Percentiles rank a stretch among this genome's conserved stretches.
These are phyloP conservation scores for Torymus aiolomorphi DNA, from an alignment of 2,888 invertebrate species.

Conservation along the genomic window DNA sequence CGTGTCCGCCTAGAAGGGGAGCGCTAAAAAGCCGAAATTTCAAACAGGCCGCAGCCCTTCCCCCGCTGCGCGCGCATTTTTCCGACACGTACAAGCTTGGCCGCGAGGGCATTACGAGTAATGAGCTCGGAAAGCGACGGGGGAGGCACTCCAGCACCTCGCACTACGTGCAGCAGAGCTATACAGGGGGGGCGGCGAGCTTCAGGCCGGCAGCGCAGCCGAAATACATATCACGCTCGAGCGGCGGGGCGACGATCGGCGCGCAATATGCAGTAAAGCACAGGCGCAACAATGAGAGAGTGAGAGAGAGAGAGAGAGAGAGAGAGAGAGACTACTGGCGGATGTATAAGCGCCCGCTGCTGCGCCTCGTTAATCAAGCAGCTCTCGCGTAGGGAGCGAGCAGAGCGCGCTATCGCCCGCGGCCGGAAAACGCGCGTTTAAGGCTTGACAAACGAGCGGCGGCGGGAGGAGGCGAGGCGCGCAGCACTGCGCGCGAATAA, in stretches of 20 bases:
- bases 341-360: neutral
- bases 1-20: too few relatives aligned
- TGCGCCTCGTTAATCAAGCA: constrained; percentile 70
- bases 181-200: neutral
- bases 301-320: constrained; percentile 56
- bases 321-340: too few relatives aligned
- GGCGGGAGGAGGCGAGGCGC: neutral
- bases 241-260: constrained; percentile 9
- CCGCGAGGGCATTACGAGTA: constrained; percentile 20
- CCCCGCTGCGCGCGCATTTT: constrained; percentile 7
- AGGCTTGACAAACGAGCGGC: constrained; percentile 72
- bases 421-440: constrained; percentile 64
- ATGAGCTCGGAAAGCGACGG: constrained; percentile 27
- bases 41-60: too few relatives aligned
- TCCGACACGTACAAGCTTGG: neutral
- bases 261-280: constrained; percentile 66
- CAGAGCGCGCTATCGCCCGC: constrained; percentile 67
- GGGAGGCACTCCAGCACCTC: neutral
- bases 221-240: neutral
- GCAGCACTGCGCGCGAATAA: too few relatives aligned
- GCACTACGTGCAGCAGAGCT: neutral
- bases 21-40: too few relatives aligned
- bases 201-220: constrained; percentile 1
- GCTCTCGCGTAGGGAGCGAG: constrained; percentile 57
- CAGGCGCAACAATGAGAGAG: constrained; percentile 68